These are phyloP conservation scores for Lontra canadensis DNA, from an alignment of 2,113 vertebrate species.

Conservation along the genomic window DNA sequence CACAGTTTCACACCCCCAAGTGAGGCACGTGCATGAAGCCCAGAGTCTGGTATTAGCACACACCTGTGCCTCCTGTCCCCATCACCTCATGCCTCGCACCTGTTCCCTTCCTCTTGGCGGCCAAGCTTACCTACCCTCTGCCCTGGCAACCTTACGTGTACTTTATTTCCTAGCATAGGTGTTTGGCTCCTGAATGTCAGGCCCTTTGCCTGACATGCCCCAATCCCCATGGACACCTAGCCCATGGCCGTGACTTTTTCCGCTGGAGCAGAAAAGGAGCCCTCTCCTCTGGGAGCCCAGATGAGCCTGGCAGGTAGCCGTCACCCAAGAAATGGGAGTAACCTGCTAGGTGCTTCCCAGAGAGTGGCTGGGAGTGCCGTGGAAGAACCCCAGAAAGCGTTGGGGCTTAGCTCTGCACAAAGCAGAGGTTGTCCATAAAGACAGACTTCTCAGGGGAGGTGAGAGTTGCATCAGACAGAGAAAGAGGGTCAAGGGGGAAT, in stretches of 20 bases:
- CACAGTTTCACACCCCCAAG: background rate
- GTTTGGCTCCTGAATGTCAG: background rate
- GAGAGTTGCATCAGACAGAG: background rate
- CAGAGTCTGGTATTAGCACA: background rate
- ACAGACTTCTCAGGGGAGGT: background rate
- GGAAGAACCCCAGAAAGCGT: background rate
- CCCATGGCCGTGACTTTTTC: background rate
- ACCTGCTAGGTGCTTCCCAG: background rate
- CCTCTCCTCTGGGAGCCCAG: background rate
- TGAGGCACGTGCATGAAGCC: background rate
- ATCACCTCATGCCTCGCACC: background rate
- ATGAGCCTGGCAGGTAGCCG: background rate
- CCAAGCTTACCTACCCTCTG: background rate
- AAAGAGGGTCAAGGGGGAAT: background rate
- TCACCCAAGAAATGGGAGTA: too few species aligned
- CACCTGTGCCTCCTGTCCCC: background rate
- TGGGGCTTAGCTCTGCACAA: background rate
- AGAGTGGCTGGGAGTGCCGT: background rate
- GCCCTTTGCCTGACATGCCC: background rate
- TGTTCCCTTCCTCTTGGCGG: background rate
- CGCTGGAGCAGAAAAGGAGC: background rate
- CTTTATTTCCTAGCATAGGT: background rate
- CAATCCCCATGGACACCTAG: accelerated
- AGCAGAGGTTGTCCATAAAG: too few species aligned
- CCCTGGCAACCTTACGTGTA: background rate